A percentile compares a stretch with the other conserved stretches of the same genome.
Conservation (phyloP, 2,113 vertebrate genomes). For the Nannobrachium achirus region DNA sequence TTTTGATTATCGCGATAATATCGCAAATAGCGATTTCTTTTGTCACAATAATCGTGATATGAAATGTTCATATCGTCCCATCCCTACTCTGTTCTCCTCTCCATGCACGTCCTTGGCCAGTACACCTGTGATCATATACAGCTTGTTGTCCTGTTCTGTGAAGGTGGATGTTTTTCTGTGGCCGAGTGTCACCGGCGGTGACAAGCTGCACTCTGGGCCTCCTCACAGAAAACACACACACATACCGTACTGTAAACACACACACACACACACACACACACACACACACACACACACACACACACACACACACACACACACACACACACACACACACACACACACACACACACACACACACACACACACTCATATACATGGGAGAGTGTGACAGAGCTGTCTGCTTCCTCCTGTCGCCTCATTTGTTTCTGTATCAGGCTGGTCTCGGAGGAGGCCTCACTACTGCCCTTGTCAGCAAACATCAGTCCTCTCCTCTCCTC, state of each 20-base stretch:
- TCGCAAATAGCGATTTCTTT: too few species aligned
- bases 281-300: not conserved
- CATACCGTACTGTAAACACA: not conserved
- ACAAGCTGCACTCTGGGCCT: conserved; percentile 56
- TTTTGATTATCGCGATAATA: too few species aligned
- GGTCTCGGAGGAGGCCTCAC: conserved; percentile 63
- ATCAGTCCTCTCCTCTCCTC: conserved; percentile 47
- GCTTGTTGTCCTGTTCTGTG: conserved; percentile 27
- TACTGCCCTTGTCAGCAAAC: conserved; percentile 72
- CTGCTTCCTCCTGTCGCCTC: conserved; percentile 70
- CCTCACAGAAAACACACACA: conserved; percentile 39
- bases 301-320: conserved; percentile 2
- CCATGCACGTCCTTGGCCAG: conserved; percentile 54
- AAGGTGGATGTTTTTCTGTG: conserved; percentile 57
- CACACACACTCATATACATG: conserved; percentile 12
- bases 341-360: not conserved
- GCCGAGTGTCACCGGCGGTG: conserved; percentile 54
- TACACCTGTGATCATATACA: conserved; percentile 43
- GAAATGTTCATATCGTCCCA: too few species aligned
- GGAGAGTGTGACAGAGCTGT: conserved; percentile 63
- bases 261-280: not conserved
- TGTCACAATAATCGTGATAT: too few species aligned
- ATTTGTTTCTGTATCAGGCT: conserved; percentile 70
- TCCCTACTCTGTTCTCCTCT: too few species aligned
- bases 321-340: conserved; percentile 15